These are phyloP conservation scores for Acanthoscelides obtectus DNA, from an alignment of 2,888 invertebrate genomes.

Conservation along the genomic window DNA sequence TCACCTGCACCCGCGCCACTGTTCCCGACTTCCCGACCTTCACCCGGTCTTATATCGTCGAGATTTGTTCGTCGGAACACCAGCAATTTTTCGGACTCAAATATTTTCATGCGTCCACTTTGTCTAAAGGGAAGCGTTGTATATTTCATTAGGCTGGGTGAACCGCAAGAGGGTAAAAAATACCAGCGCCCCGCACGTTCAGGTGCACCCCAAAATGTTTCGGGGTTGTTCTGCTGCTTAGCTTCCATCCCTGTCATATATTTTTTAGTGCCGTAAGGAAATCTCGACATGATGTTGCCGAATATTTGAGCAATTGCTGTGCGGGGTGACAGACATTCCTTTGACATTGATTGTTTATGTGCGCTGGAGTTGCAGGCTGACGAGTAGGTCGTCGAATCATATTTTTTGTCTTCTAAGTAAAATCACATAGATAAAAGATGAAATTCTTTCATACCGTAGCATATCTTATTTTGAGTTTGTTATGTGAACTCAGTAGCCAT, in stretches of 20 bases:
- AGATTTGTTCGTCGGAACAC: constrained; percentile 37
- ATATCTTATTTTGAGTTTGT: no score
- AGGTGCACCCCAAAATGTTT: constrained; percentile 30
- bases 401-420: no score
- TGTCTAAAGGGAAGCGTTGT: constrained; percentile 41
- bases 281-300: neutral
- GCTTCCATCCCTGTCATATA: constrained; percentile 12
- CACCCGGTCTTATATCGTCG: constrained; percentile 20
- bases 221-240: constrained; percentile 14
- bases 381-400: no score
- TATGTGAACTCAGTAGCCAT: no score
- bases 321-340: neutral
- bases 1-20: constrained; percentile 5
- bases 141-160: constrained; percentile 31
- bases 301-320: neutral
- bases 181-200: constrained; percentile 22
- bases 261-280: constrained; percentile 5
- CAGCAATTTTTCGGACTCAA: constrained; percentile 44
- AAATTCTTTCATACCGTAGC: no score
- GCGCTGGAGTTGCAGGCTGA: neutral
- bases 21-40: constrained; percentile 15
- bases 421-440: no score
- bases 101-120: constrained; percentile 46
- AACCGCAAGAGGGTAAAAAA: constrained; percentile 28
- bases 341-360: neutral